A percentile compares a stretch with the other conserved stretches of the same genome.
Evolutionary conservation across 2,797 vertebrate species (phyloP).

Genomic region (Kryptopterus vitreolus): DNA sequence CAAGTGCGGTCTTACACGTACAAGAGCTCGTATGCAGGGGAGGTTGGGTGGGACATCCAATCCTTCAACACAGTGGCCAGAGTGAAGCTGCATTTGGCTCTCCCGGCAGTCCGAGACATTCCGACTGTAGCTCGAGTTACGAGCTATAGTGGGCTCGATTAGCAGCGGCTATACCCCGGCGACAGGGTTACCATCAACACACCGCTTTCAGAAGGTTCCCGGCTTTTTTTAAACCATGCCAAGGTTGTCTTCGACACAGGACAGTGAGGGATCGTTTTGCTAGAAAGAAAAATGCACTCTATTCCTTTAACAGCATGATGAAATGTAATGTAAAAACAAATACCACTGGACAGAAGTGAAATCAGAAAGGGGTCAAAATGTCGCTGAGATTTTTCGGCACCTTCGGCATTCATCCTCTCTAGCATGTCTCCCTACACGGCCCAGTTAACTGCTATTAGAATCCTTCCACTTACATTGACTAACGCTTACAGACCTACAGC

Average conservation of each 20-base stretch:
- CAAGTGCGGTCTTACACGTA: constrained; percentile 52
- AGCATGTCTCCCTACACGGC: constrained; percentile 50
- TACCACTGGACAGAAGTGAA: neutral
- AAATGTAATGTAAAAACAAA: neutral
- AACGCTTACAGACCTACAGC: constrained; percentile 22
- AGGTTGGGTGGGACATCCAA: constrained; percentile 60
- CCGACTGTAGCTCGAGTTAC: constrained; percentile 52
- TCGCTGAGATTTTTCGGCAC: neutral
- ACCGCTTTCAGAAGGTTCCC: constrained; percentile 7
- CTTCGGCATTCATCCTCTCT: constrained; percentile 22
- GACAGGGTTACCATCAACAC: constrained; percentile 45
- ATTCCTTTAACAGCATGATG: neutral
- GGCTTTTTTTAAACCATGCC: neutral
- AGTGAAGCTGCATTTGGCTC: constrained; percentile 70
- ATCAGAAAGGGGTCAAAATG: neutral
- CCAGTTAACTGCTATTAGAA: constrained; percentile 40
- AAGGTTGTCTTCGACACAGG: neutral
- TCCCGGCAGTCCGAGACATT: constrained; percentile 63
- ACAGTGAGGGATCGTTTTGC: neutral
- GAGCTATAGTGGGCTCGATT: constrained; percentile 54
- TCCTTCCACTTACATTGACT: constrained; percentile 53
- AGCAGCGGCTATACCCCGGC: constrained; percentile 51
- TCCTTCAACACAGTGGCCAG: constrained; percentile 63
- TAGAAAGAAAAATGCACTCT: neutral
- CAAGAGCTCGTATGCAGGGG: constrained; percentile 54